phyloP scores from a whole-genome alignment of 2,888 invertebrate species.

The Timandra comae region DNA sequence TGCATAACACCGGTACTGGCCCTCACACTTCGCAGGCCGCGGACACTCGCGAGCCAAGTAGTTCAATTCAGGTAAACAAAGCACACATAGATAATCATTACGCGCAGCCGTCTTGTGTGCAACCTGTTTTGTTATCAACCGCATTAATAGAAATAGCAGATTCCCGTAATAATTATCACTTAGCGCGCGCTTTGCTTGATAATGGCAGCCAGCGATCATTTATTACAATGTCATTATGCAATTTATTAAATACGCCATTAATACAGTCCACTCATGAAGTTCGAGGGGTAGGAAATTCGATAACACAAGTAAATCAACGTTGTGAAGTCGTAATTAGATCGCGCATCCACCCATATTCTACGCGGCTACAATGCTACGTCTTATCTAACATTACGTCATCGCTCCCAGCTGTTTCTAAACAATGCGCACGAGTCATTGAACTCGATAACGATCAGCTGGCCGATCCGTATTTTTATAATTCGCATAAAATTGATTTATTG shows the following conservation, averaged over 20 bases:
- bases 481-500: constrained; percentile 2
- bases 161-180: not conserved
- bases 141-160: not conserved
- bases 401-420: not conserved
- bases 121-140: not conserved
- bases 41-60: too few relatives aligned
- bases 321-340: not conserved
- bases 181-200: constrained; percentile 8
- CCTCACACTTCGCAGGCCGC: too few relatives aligned
- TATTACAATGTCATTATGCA: constrained; percentile 6
- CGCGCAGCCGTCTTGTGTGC: too few relatives aligned
- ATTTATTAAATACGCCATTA: not conserved
- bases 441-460: constrained; percentile 2
- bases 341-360: not conserved
- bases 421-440: not conserved
- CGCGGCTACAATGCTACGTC: not conserved
- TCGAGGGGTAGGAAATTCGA: not conserved
- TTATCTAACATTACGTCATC: not conserved
- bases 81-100: too few relatives aligned
- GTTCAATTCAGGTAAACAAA: too few relatives aligned
- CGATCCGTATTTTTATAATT: constrained; percentile 3
- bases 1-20: too few relatives aligned
- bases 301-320: not conserved
- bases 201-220: constrained; percentile 12
- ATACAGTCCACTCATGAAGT: not conserved